These are phyloP conservation scores for Drosophila pseudotakahashii DNA, from an alignment of 2,888 invertebrate species.

Conservation along the genomic window DNA sequence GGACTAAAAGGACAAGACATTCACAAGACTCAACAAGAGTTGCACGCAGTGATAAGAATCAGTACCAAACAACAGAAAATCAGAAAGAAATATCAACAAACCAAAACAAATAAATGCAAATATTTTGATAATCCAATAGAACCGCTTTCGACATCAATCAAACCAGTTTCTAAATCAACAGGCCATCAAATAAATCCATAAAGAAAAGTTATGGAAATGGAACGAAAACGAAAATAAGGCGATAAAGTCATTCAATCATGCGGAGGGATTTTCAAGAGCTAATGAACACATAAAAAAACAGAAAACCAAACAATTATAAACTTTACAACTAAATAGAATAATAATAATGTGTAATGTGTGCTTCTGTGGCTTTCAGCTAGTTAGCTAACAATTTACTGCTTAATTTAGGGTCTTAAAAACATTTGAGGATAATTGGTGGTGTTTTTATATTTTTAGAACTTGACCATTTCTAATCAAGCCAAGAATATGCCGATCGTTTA, in stretches of 20 bases:
- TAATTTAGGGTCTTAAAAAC: conserved; percentile 25
- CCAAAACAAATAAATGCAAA: conserved; percentile 22
- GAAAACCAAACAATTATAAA: conserved; percentile 4
- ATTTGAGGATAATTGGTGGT: conserved; percentile 15
- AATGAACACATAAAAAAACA: conserved; percentile 2
- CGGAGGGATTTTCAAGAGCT: conserved; percentile 6
- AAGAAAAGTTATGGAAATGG: conserved; percentile 37
- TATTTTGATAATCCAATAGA: conserved; percentile 30
- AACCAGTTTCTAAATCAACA: conserved; percentile 21
- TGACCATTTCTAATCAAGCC: conserved; percentile 11
- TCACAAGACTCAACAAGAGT: conserved; percentile 31
- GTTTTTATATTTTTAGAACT: conserved; percentile 26
- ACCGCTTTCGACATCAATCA: conserved; percentile 35
- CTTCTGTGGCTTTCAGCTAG: conserved; percentile 19
- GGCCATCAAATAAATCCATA: conserved; percentile 12
- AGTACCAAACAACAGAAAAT: conserved; percentile 10
- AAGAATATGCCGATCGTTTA: conserved; percentile 40
- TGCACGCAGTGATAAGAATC: conserved; percentile 34
- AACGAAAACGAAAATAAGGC: conserved; percentile 28
- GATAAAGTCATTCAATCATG: conserved; percentile 37
- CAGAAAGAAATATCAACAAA: conserved; percentile 16
- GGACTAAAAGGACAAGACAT: conserved; percentile 56
- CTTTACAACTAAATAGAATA: background rate
- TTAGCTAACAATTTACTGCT: conserved; percentile 13
- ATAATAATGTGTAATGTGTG: conserved; percentile 34